Base-by-base conservation (phyloP, 2,797 vertebrate genomes). In the Triplophysa bombifrons region DNA sequence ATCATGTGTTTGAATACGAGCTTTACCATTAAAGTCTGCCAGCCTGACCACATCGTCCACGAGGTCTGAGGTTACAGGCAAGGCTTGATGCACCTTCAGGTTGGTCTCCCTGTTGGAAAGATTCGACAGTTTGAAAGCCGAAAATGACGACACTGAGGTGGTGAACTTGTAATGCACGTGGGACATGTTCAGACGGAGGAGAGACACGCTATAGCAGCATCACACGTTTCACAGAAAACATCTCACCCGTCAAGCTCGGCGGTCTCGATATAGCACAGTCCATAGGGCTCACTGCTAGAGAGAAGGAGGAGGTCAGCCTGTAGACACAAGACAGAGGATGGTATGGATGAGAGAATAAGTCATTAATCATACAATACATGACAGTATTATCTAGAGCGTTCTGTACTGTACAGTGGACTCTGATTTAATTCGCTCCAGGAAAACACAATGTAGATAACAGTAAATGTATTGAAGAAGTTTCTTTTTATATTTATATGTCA, bases 291-390 rank as follows among this genome's bases (percentile, higher is more conserved):
- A 85, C 96, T 96, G 68, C 95, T 96, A 60, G 94, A 95, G 19
- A 97, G 92, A 11, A 97, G 94, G 74, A 97, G 93, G 84, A 96
- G 86, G 87, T 97, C 96, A 48, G 96, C 96, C 96, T 97, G 88
- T 51, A 75, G 63, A 63, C 27, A 78, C 14, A 67, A n/a, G 20
- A 82, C 48, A 77, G 60, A n/a, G 10, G 38, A 70, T n/a, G 0
- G 11, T 68, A 63, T 12, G 58, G 53, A 46, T 64, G 3, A 2
- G 1, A 46, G 74, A 9, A 55, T 27, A 58, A 58, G 17, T 60
- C 17, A 79, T 76, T 53, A 79, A 79, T 81, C 63, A 83, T 34
- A 30, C n/a, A 44, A 19, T 67, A 20, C 17, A 19, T 22, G 2
- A 82, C 75, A 25, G 20, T 20, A 9, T 69, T n/a, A 27, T 73